Percentiles rank a stretch among this genome's conserved stretches.
phyloP scores from a whole-genome alignment of 2,113 vertebrate genomes.

The Myrmecobius fasciatus region DNA sequence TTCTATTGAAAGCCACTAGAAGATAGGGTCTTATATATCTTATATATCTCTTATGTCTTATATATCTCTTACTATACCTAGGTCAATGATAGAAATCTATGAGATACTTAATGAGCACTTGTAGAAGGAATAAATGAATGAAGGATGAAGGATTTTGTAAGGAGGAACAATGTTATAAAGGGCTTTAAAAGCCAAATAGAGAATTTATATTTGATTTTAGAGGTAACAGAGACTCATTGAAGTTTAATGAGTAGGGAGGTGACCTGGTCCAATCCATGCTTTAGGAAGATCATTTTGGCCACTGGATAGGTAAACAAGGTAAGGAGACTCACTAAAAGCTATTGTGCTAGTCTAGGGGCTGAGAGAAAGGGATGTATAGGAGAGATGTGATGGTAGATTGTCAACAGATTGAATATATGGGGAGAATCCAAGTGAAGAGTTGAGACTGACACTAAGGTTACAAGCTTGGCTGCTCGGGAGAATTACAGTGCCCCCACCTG shows the following conservation, averaged over 20 bases:
- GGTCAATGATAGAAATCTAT: background rate
- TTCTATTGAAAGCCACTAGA: background rate
- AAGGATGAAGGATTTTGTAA: background rate
- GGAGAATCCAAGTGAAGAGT: background rate
- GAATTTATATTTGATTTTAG: background rate
- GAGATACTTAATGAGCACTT: background rate
- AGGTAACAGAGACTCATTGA: background rate
- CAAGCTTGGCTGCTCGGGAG: background rate
- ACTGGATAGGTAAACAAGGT: background rate
- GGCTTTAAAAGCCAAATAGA: background rate
- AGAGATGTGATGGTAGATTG: background rate
- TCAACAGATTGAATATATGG: background rate
- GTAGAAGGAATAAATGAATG: background rate
- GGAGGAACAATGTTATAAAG: background rate
- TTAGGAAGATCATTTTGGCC: background rate
- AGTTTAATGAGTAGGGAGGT: background rate
- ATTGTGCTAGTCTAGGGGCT: background rate
- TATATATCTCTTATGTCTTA: background rate
- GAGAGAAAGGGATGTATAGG: background rate
- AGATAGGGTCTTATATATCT: too few species aligned
- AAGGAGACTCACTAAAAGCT: background rate
- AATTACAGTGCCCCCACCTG: background rate
- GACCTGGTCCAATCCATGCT: background rate
- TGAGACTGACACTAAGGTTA: background rate
- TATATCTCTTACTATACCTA: background rate